Evolutionary conservation across 2,888 invertebrate species (phyloP).

Genomic region (Monochamus alternatus): DNA sequence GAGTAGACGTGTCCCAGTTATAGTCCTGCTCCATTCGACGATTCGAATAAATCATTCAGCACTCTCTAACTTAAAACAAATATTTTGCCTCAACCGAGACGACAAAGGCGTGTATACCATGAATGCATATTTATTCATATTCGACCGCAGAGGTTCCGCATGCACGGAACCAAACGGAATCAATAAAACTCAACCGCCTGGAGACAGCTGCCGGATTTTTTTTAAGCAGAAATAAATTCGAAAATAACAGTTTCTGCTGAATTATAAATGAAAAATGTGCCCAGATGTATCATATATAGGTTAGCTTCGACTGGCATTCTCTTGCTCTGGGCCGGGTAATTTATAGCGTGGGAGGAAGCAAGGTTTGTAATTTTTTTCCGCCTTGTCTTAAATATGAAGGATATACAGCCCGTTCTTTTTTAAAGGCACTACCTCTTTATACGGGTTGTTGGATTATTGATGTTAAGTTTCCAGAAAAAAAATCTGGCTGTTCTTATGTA

Average conservation of each 20-base stretch:
- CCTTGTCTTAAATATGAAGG: background rate
- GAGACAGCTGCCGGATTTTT: constrained; percentile 1
- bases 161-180: constrained; percentile 1
- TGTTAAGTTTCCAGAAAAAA: no score
- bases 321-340: background rate
- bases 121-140: background rate
- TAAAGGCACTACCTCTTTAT: no score
- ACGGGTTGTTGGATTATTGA: no score
- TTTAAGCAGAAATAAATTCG: background rate
- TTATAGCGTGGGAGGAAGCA: background rate
- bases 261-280: constrained; percentile 23
- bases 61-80: background rate
- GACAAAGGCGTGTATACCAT: background rate
- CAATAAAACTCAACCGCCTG: constrained; percentile 1
- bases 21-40: background rate
- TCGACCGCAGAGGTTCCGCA: background rate
- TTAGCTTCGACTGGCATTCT: background rate
- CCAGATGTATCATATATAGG: background rate
- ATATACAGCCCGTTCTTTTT: no score
- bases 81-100: background rate
- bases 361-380: background rate
- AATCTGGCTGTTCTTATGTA: no score
- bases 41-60: background rate
- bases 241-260: background rate
- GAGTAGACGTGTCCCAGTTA: no score